Conservation (phyloP, 2,888 invertebrate genomes). For the Apodemia duryi region DNA sequence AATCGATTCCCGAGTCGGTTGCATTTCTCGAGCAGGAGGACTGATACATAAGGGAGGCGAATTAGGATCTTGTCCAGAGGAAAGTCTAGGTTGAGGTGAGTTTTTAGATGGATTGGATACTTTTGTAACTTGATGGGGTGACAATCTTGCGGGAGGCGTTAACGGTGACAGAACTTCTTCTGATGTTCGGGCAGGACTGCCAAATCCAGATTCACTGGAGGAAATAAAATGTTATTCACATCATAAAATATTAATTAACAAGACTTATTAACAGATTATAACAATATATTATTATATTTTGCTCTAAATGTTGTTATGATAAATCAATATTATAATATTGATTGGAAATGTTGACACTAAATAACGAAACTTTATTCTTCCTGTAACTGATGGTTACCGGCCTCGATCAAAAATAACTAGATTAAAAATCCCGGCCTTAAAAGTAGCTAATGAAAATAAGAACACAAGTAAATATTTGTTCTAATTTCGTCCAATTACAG, state of each 20-base stretch:
- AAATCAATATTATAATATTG: no score
- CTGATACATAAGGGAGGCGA: slow-evolving; percentile 70
- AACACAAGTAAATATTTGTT: no score
- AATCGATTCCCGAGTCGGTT: slow-evolving; percentile 61
- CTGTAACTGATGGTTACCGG: no score
- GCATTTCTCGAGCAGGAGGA: slow-evolving; percentile 58
- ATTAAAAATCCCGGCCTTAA: no score
- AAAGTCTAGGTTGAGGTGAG: slow-evolving; percentile 39
- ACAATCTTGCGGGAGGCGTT: slow-evolving; percentile 52
- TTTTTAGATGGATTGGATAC: slow-evolving; percentile 37
- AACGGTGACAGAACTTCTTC: slow-evolving; percentile 64
- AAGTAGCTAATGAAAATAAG: no score
- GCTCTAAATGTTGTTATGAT: no score
- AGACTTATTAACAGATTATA: no score
- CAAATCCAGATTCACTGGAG: slow-evolving; percentile 66
- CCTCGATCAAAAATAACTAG: no score
- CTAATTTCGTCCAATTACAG: no score
- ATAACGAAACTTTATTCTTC: no score
- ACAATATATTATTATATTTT: no score
- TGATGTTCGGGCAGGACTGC: slow-evolving; percentile 63
- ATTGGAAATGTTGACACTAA: no score
- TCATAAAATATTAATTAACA: neutral
- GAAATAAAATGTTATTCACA: slow-evolving; percentile 10
- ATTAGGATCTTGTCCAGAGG: slow-evolving; percentile 44
- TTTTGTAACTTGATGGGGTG: slow-evolving; percentile 38